A percentile compares a stretch with the other conserved stretches of the same genome.
Conservation (phyloP, 2,797 vertebrate species). For the Rhadinocentrus ornatus region DNA sequence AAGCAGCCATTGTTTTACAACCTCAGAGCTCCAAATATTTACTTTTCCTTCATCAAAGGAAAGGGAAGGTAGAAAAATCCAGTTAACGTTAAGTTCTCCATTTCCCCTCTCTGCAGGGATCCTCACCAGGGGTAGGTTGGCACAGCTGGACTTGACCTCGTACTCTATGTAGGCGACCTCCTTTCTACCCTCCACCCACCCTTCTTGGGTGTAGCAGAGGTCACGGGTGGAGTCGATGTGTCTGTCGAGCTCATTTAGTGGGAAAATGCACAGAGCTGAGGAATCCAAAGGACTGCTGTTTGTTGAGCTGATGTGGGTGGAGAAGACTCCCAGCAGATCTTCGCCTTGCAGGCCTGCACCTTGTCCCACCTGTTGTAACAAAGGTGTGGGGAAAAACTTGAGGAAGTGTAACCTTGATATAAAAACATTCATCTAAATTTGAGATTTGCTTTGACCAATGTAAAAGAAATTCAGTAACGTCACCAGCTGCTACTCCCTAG, state of each 20-base stretch:
- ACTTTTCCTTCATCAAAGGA: constrained; percentile 3
- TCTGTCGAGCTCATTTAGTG: constrained; percentile 89
- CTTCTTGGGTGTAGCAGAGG: constrained; percentile 92
- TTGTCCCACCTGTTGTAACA: constrained; percentile 73
- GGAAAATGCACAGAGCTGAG: constrained; percentile 90
- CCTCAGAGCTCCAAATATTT: constrained; percentile 10
- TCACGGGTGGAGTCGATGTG: constrained; percentile 90
- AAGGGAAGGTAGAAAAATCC: constrained; percentile 1
- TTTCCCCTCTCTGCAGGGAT: neutral
- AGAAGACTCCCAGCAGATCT: constrained; percentile 91
- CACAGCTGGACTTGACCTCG: constrained; percentile 94
- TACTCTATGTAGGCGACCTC: constrained; percentile 95
- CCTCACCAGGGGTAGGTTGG: constrained; percentile 90
- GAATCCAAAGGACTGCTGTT: constrained; percentile 81
- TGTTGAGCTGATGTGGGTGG: constrained; percentile 77
- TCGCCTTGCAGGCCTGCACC: constrained; percentile 65
- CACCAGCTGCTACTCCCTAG: neutral
- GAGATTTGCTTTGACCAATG: neutral
- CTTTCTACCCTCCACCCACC: constrained; percentile 77
- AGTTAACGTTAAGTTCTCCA: neutral
- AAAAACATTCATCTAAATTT: neutral
- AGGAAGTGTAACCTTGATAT: neutral
- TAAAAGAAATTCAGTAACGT: too few species aligned
- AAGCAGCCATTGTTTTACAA: constrained; percentile 8
- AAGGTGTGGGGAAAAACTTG: constrained; percentile 14